Conservation (phyloP, 37 sponge, comb jelly and placozoan species). For the Halichondria panicea region DNA sequence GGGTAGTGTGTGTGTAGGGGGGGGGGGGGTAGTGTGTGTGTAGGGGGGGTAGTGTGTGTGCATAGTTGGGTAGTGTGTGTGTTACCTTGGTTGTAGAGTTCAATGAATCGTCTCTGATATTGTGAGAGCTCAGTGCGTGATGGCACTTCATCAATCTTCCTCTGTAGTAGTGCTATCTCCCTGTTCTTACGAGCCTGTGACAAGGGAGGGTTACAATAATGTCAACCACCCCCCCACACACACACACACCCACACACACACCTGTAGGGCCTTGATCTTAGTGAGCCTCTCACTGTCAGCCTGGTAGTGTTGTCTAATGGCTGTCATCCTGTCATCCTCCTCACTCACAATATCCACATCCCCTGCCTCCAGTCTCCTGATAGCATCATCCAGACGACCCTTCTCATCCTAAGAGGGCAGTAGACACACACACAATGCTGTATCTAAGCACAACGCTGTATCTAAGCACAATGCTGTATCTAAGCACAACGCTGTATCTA, state of each 20-base stretch:
- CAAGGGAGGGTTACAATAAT: background rate
- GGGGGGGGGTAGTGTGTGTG: too few relatives aligned
- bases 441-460: background rate
- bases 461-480: too few relatives aligned
- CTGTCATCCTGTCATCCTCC: constrained; percentile 45
- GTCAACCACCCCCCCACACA: background rate
- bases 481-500: too few relatives aligned
- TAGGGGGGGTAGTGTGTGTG: background rate
- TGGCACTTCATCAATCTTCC: constrained; percentile 95
- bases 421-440: background rate
- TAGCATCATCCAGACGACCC: constrained; percentile 59
- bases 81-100: constrained; percentile 81
- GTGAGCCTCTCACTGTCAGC: constrained; percentile 85
- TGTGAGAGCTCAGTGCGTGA: constrained; percentile 93
- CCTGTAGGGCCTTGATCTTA: constrained; percentile 79
- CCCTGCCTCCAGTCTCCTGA: constrained; percentile 32
- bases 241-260: constrained; percentile 8
- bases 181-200: constrained; percentile 90
- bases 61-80: too few relatives aligned
- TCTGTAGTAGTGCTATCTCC: constrained; percentile 84
- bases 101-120: constrained; percentile 90
- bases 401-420: constrained; percentile 66
- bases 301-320: constrained; percentile 52
- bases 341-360: constrained; percentile 39
- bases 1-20: too few relatives aligned